Evolutionary conservation across 1,140 invertebrate genomes (phyloP).

Genomic region (Anagrus nilaparvatae): DNA sequence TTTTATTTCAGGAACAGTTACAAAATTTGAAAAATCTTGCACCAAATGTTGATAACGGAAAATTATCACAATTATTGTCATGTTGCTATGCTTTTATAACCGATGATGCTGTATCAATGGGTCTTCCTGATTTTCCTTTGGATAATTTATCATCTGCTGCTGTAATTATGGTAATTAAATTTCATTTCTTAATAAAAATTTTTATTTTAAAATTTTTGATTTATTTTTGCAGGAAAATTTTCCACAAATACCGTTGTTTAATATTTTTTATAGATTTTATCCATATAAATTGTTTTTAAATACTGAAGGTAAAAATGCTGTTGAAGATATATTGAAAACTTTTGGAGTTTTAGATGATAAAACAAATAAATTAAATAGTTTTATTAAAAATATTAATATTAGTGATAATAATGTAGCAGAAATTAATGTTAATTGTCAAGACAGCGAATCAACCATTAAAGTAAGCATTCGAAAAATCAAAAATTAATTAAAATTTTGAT

Average conservation of each 20-base stretch:
- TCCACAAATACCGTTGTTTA: constrained; percentile 52
- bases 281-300: constrained; percentile 71
- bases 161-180: constrained; percentile 58
- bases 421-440: constrained; percentile 29
- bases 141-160: constrained; percentile 64
- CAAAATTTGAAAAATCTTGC: constrained; percentile 43
- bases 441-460: constrained; percentile 28
- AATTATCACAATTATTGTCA: constrained; percentile 63
- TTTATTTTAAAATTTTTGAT: constrained; percentile 3
- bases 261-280: constrained; percentile 67
- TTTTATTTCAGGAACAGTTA: constrained; percentile 54
- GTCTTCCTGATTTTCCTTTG: constrained; percentile 83
- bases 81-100: constrained; percentile 65
- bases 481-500: too few species aligned
- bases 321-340: constrained; percentile 55
- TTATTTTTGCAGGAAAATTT: constrained; percentile 53
- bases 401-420: constrained; percentile 28
- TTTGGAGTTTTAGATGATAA: constrained; percentile 42
- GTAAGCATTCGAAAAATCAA: constrained; percentile 26
- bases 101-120: constrained; percentile 54
- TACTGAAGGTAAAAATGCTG: constrained; percentile 58
- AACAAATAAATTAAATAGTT: constrained; percentile 11
- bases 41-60: constrained; percentile 45
- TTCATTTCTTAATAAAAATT: too few species aligned
- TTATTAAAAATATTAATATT: constrained; percentile 28